phyloP scores from a whole-genome alignment of 2,797 vertebrate species.

The Australoheros facetus region DNA sequence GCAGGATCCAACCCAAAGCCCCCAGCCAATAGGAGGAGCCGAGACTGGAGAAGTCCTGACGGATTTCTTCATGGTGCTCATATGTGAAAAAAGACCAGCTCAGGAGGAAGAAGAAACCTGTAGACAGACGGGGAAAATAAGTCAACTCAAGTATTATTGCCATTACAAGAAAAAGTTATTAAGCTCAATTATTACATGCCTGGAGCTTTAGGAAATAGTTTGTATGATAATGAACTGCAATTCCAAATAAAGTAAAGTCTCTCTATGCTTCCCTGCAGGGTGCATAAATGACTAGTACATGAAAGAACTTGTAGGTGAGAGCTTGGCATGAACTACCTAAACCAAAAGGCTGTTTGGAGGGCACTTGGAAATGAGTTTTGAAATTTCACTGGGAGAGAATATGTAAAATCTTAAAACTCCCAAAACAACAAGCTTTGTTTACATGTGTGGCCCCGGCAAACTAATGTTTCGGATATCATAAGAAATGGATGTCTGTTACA shows the following conservation, averaged over 20 bases:
- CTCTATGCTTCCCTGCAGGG: slow-evolving; percentile 37
- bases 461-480: not conserved
- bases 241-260: slow-evolving; percentile 45
- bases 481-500: not conserved
- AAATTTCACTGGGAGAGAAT: not conserved
- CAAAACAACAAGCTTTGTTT: not conserved
- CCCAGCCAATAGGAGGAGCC: slow-evolving; percentile 80
- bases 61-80: slow-evolving; percentile 75
- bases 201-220: slow-evolving; percentile 48
- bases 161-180: slow-evolving; percentile 28
- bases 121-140: slow-evolving; percentile 14
- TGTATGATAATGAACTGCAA: slow-evolving; percentile 63
- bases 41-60: slow-evolving; percentile 65
- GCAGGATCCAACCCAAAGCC: slow-evolving; percentile 72
- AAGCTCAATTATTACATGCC: slow-evolving; percentile 52
- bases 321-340: slow-evolving; percentile 46
- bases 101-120: slow-evolving; percentile 85
- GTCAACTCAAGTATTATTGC: slow-evolving; percentile 33
- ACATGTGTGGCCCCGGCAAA: not conserved
- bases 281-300: slow-evolving; percentile 53
- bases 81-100: slow-evolving; percentile 83
- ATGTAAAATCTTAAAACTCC: slow-evolving; percentile 3
- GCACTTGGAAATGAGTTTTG: slow-evolving; percentile 25
- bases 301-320: slow-evolving; percentile 38
- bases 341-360: slow-evolving; percentile 46